phyloP scores from a whole-genome alignment of 2,113 vertebrate species.

The Macaca mulatta region DNA sequence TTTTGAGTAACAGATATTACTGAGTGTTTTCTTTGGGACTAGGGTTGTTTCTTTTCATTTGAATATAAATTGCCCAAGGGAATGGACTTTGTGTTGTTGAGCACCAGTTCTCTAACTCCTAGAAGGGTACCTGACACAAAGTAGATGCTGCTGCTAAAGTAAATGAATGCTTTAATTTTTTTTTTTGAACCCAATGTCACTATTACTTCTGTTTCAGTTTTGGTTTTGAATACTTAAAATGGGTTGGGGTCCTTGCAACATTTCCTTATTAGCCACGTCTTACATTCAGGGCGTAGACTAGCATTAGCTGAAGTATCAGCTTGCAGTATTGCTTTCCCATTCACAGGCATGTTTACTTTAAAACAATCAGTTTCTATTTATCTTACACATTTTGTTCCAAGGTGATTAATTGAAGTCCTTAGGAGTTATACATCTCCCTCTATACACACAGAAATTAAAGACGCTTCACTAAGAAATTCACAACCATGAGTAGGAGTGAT shows the following conservation, averaged over 20 bases:
- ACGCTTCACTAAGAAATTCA: not conserved
- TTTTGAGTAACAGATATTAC: not conserved
- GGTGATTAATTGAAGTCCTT: not conserved
- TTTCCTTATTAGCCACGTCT: not conserved
- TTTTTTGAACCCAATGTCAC: not conserved
- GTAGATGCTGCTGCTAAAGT: not conserved
- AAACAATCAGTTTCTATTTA: not conserved
- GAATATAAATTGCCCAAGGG: not conserved
- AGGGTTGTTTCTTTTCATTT: not conserved
- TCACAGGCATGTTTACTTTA: not conserved
- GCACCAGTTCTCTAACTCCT: not conserved
- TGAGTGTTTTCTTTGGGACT: not conserved
- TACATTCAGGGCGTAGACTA: not conserved
- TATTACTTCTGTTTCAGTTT: not conserved
- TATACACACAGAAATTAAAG: not conserved
- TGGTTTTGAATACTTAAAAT: not conserved
- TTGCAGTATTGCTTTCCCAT: not conserved
- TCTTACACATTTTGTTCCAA: not conserved
- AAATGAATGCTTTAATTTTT: not conserved
- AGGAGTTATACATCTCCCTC: not conserved
- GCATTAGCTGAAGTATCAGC: not conserved
- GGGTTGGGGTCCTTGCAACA: not conserved
- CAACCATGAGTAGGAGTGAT: not conserved
- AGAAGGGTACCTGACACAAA: not conserved
- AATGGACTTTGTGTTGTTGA: not conserved